Percentiles rank a stretch among this genome's conserved stretches.
Conservation (phyloP, 2,113 vertebrate genomes). For the Otolemur garnettii region DNA sequence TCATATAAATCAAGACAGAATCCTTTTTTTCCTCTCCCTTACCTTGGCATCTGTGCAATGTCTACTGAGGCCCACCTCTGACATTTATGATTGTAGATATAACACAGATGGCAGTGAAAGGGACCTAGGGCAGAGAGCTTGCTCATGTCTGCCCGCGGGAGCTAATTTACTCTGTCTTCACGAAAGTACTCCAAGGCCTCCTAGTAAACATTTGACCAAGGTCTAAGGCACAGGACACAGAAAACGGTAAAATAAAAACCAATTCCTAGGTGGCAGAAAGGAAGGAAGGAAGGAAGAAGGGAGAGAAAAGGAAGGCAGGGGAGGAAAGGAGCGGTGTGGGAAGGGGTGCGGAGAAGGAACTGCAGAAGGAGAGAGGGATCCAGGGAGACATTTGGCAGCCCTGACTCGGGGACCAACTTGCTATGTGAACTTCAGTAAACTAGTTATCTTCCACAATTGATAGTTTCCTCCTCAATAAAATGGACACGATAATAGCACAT, state of each 20-base stretch:
- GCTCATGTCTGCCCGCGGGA: conserved; percentile 57
- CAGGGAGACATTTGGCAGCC: background rate
- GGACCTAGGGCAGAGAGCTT: conserved; percentile 37
- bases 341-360: fast-evolving
- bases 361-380: background rate
- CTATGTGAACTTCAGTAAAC: background rate
- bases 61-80: conserved; percentile 70
- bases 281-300: background rate
- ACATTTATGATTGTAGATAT: conserved; percentile 79
- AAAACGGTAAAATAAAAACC: conserved; percentile 49
- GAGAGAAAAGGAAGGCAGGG: no score
- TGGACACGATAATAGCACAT: background rate
- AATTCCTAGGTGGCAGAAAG: background rate
- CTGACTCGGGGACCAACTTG: background rate
- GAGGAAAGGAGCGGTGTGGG: fast-evolving
- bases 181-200: conserved; percentile 23
- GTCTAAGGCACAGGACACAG: conserved; percentile 33
- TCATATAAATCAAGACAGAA: conserved; percentile 67
- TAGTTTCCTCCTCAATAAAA: background rate
- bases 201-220: conserved; percentile 53
- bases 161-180: conserved; percentile 56
- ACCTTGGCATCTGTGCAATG: conserved; percentile 71
- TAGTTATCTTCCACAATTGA: background rate
- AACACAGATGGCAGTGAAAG: conserved; percentile 69
- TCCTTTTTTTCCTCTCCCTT: conserved; percentile 22